Conservation (phyloP, 2,797 vertebrate species). For the Triplophysa bombifrons region DNA sequence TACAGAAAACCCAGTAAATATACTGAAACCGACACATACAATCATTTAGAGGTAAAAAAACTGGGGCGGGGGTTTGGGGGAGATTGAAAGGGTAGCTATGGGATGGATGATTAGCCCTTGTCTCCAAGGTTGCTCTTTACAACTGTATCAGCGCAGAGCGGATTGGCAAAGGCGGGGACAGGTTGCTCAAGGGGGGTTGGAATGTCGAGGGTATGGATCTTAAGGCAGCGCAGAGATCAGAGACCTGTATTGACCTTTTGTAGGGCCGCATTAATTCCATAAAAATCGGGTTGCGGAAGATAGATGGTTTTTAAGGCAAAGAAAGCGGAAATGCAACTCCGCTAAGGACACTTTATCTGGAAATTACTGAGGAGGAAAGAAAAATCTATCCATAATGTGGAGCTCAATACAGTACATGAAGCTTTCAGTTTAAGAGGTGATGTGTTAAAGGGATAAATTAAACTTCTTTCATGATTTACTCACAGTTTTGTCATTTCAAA, state of each 20-base stretch:
- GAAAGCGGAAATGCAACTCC: not conserved
- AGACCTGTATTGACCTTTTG: constrained; percentile 34
- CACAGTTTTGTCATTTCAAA: too few relatives aligned
- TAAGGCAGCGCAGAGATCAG: constrained; percentile 38
- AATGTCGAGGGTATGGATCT: constrained; percentile 45
- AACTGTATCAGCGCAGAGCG: constrained; percentile 64
- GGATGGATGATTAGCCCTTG: constrained; percentile 73
- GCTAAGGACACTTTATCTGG: not conserved
- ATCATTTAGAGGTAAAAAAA: constrained; percentile 22
- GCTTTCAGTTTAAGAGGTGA: not conserved
- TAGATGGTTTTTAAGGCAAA: constrained; percentile 11
- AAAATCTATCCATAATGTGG: not conserved
- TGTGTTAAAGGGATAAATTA: not conserved
- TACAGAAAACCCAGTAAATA: constrained; percentile 64
- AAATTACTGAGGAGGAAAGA: not conserved
- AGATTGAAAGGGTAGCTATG: constrained; percentile 67
- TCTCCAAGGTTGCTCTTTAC: constrained; percentile 76
- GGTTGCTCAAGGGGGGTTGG: constrained; percentile 20
- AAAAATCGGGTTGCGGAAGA: constrained; percentile 6
- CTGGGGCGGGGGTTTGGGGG: constrained; percentile 38
- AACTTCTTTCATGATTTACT: too few relatives aligned
- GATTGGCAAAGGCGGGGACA: constrained; percentile 4
- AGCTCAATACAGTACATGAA: constrained; percentile 6
- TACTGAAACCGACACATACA: constrained; percentile 52
- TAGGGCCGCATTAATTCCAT: constrained; percentile 36